Evolutionary conservation across 2,797 vertebrate genomes (phyloP), one percentile per base, ranked within the genome.

Genomic region (Haliaeetus albicilla): DNA sequence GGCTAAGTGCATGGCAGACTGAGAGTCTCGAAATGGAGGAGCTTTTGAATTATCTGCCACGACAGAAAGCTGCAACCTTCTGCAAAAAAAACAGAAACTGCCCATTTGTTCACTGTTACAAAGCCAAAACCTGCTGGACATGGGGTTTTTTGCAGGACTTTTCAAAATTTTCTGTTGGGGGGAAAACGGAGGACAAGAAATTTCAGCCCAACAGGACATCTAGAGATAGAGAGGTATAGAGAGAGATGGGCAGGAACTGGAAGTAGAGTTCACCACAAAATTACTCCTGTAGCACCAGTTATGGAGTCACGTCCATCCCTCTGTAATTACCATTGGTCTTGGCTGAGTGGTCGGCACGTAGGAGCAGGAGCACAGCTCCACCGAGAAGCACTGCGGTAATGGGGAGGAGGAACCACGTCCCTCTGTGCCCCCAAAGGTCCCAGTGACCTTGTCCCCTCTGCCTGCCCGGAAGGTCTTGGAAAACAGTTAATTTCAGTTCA

Each of bases 261-360:
- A 89, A 89, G 30, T 14, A 59, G 77, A 84, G 16, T 18, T 56
- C 53, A 37, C 17, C 60, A 7, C n/a, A 68, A 53, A 79, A 61
- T 2, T 1, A 33, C 9, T 80, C 37, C 18, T 67, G 33, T 35
- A 43, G 49, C 16, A 10, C 18, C 27, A 3, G 17, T 48, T 68
- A 33, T 2, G 19, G 49, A 60, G 59, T 35, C 37, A 35, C 0
- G 0, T 49, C 49, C 7, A 2, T 15, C 31, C 44, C 24, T 61
- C 56, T 0, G 0, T 30, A 33, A 27, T n/a, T 60, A 24, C 25
- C 22, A 20, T 12, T 64, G 61, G 28, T 76, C 61, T 48, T 65
- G 61, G 33, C 35, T 30, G 27, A 51, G 39, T 0, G 61, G 15
- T 51, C 4, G 0, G 51, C 53, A 48, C 1, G 0, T 3, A 35